Conservation (phyloP, 1,140 invertebrate genomes). For the Paraescarpia echinospica region DNA sequence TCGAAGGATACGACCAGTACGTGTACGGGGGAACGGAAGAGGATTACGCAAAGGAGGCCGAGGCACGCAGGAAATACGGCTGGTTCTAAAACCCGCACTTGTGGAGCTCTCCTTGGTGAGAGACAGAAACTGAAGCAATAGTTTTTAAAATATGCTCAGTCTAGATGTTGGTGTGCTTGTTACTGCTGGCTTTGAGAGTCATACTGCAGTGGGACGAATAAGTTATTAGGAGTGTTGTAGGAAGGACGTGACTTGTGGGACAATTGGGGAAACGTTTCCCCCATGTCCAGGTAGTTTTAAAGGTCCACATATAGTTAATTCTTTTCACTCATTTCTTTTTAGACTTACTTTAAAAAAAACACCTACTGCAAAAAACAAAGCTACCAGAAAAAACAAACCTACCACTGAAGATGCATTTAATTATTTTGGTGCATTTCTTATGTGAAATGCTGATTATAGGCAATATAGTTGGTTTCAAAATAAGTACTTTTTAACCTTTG, state of each 20-base stretch:
- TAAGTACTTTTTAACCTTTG: too few relatives aligned
- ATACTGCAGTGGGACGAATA: neutral
- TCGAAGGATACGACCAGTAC: conserved; percentile 47
- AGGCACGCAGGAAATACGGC: conserved; percentile 40
- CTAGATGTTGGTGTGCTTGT: neutral
- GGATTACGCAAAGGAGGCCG: conserved; percentile 47
- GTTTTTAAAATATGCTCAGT: neutral
- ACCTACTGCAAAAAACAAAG: too few relatives aligned
- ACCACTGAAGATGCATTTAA: too few relatives aligned
- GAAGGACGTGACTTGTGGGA: neutral
- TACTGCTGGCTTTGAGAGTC: too few relatives aligned
- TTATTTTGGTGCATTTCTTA: too few relatives aligned
- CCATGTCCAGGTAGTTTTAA: neutral
- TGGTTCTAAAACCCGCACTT: conserved; percentile 38
- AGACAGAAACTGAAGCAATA: neutral
- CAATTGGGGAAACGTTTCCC: neutral
- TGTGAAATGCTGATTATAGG: too few relatives aligned
- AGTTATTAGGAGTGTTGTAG: neutral
- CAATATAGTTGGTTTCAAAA: too few relatives aligned
- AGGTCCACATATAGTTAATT: too few relatives aligned
- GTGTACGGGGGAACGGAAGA: conserved; percentile 47
- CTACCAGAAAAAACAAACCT: too few relatives aligned
- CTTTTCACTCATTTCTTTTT: too few relatives aligned
- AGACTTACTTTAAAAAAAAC: too few relatives aligned
- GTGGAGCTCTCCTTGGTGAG: neutral